phyloP scores from a whole-genome alignment of 2,797 vertebrate species.

The Sebastes vulpes region DNA sequence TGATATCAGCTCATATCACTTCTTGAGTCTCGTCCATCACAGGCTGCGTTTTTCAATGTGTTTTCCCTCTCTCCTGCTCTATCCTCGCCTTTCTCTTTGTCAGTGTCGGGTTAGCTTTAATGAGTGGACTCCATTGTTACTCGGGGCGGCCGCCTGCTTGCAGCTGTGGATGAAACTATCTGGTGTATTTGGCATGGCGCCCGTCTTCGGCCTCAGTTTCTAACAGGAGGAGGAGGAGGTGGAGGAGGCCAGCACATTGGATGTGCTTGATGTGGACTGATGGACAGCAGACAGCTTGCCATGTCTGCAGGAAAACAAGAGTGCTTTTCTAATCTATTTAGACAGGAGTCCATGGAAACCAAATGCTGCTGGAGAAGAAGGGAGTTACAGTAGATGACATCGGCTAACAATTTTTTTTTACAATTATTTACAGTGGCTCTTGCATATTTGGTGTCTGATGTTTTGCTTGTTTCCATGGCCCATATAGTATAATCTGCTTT shows the following conservation, averaged over 20 bases:
- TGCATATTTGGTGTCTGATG: slow-evolving; percentile 18
- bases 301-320: slow-evolving; percentile 57
- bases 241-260: slow-evolving; percentile 57
- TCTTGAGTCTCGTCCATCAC: slow-evolving; percentile 51
- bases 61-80: background rate
- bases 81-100: slow-evolving; percentile 41
- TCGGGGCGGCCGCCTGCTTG: slow-evolving; percentile 72
- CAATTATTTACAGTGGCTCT: background rate
- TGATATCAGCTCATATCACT: slow-evolving; percentile 62
- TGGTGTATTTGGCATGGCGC: slow-evolving; percentile 77
- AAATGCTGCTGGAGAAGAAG: slow-evolving; percentile 36
- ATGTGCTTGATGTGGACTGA: slow-evolving; percentile 75
- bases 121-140: slow-evolving; percentile 84
- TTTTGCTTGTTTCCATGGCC: slow-evolving; percentile 31
- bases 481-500: slow-evolving; percentile 33
- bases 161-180: slow-evolving; percentile 87
- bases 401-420: background rate
- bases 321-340: slow-evolving; percentile 58
- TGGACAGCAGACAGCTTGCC: slow-evolving; percentile 76
- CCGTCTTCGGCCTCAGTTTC: slow-evolving; percentile 63
- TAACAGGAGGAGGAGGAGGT: slow-evolving; percentile 34
- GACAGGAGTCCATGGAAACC: slow-evolving; percentile 58
- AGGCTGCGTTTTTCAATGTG: slow-evolving; percentile 1
- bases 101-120: slow-evolving; percentile 70
- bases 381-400: slow-evolving; percentile 13